phyloP scores from a whole-genome alignment of 2,797 vertebrate genomes.

The Phoxinus dragarum region DNA sequence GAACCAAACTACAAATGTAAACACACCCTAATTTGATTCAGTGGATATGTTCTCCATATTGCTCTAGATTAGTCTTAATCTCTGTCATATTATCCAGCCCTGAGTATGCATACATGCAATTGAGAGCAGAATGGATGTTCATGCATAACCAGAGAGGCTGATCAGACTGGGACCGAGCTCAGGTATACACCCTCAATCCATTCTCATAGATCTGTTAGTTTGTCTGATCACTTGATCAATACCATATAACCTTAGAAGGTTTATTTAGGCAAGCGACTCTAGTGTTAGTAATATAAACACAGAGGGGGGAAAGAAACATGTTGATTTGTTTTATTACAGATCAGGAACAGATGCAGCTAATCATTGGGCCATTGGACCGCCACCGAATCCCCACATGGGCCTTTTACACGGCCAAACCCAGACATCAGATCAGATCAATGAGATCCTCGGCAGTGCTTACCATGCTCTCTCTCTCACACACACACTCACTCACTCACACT shows the following conservation, averaged over 20 bases:
- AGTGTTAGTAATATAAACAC: conserved; percentile 64
- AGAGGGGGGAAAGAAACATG: conserved; percentile 62
- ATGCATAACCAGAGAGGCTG: conserved; percentile 42
- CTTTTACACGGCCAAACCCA: conserved; percentile 51
- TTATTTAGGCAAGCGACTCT: conserved; percentile 71
- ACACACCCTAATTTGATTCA: neutral
- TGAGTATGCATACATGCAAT: conserved; percentile 15
- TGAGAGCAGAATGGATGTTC: conserved; percentile 25
- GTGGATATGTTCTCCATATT: neutral
- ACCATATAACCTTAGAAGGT: conserved; percentile 68
- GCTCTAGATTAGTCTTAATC: conserved; percentile 10
- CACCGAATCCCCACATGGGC: conserved; percentile 50
- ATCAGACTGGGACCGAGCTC: conserved; percentile 19
- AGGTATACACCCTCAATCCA: conserved; percentile 57
- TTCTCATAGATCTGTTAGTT: conserved; percentile 75
- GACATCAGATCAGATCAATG: conserved; percentile 59
- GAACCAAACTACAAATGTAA: neutral
- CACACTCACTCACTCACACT: no score
- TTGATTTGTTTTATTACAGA: conserved; percentile 63
- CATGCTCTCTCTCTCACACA: conserved; percentile 9
- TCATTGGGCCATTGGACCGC: conserved; percentile 40
- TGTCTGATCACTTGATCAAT: conserved; percentile 74
- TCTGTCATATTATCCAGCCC: conserved; percentile 2
- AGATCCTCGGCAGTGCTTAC: conserved; percentile 28
- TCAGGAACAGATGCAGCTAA: conserved; percentile 56